Evolutionary conservation across 2,797 vertebrate genomes (phyloP), one percentile per base, ranked within the genome.

Genomic region (Brachymystax lenok): DNA sequence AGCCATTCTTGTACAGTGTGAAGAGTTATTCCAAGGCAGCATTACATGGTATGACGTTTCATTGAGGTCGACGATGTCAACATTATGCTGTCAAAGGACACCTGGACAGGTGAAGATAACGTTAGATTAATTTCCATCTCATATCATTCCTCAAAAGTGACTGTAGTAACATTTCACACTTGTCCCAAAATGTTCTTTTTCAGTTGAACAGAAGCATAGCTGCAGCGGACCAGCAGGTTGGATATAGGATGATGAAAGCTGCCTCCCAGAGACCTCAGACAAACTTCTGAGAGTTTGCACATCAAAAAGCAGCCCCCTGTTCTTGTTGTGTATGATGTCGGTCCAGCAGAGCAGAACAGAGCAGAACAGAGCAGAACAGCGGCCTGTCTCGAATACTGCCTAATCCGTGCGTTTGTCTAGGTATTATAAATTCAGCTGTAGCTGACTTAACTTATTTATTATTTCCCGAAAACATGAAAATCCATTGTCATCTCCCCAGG

Each of bases 401-500:
- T 73, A 50, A 75, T 76, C 73, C 71, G 59, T 54, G 46, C 67
- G 21, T 69, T 30, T 50, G 74, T 50, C 61, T 76, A 33, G 69
- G 12, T 66, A 33, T 71, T 52, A 35, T 2, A 50, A 3, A 69
- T 67, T 51, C 33, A 51, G 33, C 35, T 21, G 61, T 30, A 52
- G 21, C 24, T 69, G 35, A 33, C 46, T 27, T 72, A 52, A 80
- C 27, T 64, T 74, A 68, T 59, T 74, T 40, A 75, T 73, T 46
- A 82, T 78, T 71, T 77, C 7, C 59, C 71, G 4, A 59, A 35
- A 79, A 81, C 79, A 77, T 50, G 71, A 80, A 76, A 71, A 1
- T 10, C 6, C 35, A 16, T 13, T 4, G 16, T 61, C 4, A 46
- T 70, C 54, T 79, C 71, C 77, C 77, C 0, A 64, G 35, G 61